Base-by-base conservation (phyloP, 2,888 invertebrate genomes). In the Sericinus montela region DNA sequence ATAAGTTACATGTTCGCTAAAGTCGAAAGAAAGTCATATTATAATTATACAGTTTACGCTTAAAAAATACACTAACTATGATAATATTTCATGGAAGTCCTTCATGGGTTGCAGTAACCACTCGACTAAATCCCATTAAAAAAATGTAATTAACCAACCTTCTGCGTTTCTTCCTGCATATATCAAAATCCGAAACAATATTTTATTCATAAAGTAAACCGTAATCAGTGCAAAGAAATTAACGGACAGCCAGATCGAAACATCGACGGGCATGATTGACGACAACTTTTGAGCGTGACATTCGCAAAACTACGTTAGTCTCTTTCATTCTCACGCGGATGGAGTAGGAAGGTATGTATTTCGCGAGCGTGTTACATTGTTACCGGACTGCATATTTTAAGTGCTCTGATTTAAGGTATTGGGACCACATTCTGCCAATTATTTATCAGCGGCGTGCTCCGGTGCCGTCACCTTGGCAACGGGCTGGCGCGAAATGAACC, bases 381-480 rank as follows among this genome's bases (percentile, higher is more conserved):
- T 14, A 16, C 9, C n/a, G 13, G 34, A 4, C 13, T 29, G 32
- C 50, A 41, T 50, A 41, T 36, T 45, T 50, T 37, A 40, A 41
- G 45, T 50, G 44, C 40, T 50, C 50, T 37, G 45, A 50, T 45
- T 50, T 45, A 50, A 50, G 63, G 59, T 72, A 76, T 75, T 69
- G 52, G 58, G 51, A 56, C 61, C 59, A 40, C 60, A 63, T 61
- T 25, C 8, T 58, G 61, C 69, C 75, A 77, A 74, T 75, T 75
- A 77, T 78, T 73, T 72, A 36, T 50, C 35, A 45, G 45, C 35
- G 36, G 14, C 45, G 49, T n/a, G 73, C 66, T 66, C 66, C 64
- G 61, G 62, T 52, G 57, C 61, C 50, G 80, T 80, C 77, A 74
- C 80, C 60, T 80, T 80, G 69, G 77, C 69, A 71, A 79, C 76